Evolutionary conservation across 2,888 invertebrate genomes (phyloP).

Genomic region (Molanna angustata): DNA sequence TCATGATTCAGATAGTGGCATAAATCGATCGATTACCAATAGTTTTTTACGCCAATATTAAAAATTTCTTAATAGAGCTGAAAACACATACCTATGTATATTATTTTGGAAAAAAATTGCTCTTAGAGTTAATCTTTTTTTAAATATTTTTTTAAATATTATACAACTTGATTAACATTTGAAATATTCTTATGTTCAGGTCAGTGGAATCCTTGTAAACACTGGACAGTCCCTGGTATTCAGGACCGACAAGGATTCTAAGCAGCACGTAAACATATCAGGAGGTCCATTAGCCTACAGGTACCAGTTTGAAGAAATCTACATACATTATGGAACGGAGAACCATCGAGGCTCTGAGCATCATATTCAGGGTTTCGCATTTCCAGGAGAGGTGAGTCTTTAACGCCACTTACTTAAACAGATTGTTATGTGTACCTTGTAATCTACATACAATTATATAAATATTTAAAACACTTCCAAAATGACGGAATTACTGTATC

Average conservation of each 20-base stretch:
- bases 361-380: slow-evolving; percentile 89
- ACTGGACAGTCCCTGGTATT: slow-evolving; percentile 94
- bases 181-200: slow-evolving; percentile 51
- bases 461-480: too few relatives aligned
- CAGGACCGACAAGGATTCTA: slow-evolving; percentile 85
- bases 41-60: too few relatives aligned
- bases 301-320: slow-evolving; percentile 94
- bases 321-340: slow-evolving; percentile 90
- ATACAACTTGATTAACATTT: not conserved
- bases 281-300: slow-evolving; percentile 95
- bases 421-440: too few relatives aligned
- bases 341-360: slow-evolving; percentile 95
- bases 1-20: too few relatives aligned
- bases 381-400: slow-evolving; percentile 90
- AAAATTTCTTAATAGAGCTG: too few relatives aligned
- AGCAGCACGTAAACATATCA: slow-evolving; percentile 90
- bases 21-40: too few relatives aligned
- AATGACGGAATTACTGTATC: too few relatives aligned
- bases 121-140: not conserved
- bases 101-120: too few relatives aligned
- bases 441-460: too few relatives aligned
- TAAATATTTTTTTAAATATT: not conserved
- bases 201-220: slow-evolving; percentile 85
- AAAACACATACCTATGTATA: too few relatives aligned
- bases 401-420: not conserved